Conservation (phyloP, 2,888 invertebrate genomes). For the Tipula vernalis region DNA sequence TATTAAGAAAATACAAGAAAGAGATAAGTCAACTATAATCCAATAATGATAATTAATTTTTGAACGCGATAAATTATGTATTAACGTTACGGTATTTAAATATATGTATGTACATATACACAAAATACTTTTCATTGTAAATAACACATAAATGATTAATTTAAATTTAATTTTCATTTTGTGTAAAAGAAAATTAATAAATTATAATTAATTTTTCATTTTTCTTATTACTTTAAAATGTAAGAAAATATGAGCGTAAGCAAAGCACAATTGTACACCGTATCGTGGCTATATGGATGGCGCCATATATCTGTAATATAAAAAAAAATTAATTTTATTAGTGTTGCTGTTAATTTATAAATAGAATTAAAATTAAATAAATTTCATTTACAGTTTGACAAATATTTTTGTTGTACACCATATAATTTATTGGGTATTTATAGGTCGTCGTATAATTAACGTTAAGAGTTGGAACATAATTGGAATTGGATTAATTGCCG, state of each 20-base stretch:
- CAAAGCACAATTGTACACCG: neutral
- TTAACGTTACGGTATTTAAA: neutral
- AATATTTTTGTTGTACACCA: neutral
- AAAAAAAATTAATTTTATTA: neutral
- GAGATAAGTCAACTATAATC: neutral
- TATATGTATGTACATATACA: neutral
- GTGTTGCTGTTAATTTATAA: neutral
- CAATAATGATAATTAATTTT: conserved; percentile 4
- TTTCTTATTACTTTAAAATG: neutral
- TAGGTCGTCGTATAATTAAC: neutral
- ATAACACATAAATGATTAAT: neutral
- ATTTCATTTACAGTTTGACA: neutral
- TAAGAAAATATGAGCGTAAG: neutral
- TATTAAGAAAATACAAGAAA: neutral
- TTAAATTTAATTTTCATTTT: neutral
- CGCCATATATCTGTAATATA: neutral
- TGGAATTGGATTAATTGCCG: neutral
- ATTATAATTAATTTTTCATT: neutral
- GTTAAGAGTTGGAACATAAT: neutral
- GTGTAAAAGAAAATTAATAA: neutral
- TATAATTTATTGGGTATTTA: neutral
- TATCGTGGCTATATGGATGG: neutral
- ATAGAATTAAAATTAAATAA: neutral
- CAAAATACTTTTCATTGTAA: neutral
- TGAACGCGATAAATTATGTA: neutral